Conservation (phyloP, 1,140 invertebrate species). For the Euura lappo region DNA sequence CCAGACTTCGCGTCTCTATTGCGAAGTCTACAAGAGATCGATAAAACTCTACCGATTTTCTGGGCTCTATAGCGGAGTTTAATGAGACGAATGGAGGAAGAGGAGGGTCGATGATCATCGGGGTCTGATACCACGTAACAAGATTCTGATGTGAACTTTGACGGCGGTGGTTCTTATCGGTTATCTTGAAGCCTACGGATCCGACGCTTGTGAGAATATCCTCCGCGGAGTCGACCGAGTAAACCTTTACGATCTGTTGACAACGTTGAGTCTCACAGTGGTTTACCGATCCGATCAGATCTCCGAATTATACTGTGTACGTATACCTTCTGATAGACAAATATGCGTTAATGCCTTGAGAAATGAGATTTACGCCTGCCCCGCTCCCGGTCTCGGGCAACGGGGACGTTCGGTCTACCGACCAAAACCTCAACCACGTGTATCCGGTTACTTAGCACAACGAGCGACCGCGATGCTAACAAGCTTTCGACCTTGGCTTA, state of each 20-base stretch:
- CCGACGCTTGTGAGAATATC: too few relatives aligned
- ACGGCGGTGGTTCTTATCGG: too few relatives aligned
- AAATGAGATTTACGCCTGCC: not conserved
- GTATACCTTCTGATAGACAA: not conserved
- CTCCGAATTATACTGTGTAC: not conserved
- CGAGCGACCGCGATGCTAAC: not conserved
- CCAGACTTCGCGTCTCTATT: not conserved
- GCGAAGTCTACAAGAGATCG: too few relatives aligned
- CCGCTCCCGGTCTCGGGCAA: not conserved
- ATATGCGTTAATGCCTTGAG: constrained; percentile 4
- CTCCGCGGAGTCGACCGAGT: not conserved
- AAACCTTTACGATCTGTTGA: constrained; percentile 3
- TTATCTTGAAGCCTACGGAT: too few relatives aligned
- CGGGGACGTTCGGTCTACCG: too few relatives aligned
- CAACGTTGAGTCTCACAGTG: not conserved
- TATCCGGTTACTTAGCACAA: not conserved
- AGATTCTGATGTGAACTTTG: too few relatives aligned
- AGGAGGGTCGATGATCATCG: not conserved
- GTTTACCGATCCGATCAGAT: not conserved
- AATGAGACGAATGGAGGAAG: not conserved
- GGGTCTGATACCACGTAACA: too few relatives aligned
- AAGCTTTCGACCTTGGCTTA: not conserved
- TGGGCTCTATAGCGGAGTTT: not conserved
- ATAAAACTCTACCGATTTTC: too few relatives aligned
- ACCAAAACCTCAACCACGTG: not conserved